Percentiles rank a stretch among this genome's conserved stretches.
Conservation (phyloP, 2,888 invertebrate species). For the Tiliacea aurago region DNA sequence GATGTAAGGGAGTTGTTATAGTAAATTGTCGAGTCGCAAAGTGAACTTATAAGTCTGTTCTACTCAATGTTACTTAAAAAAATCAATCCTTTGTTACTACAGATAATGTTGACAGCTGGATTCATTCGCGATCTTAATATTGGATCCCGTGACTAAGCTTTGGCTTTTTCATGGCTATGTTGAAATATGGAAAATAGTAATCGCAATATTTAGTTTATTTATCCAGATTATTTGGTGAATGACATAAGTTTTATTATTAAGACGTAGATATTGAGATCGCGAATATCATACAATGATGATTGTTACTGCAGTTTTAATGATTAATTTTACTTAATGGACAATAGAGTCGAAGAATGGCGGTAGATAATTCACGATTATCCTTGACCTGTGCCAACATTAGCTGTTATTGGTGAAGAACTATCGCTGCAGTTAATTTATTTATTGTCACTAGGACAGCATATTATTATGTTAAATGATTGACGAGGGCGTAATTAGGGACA, state of each 20-base stretch:
- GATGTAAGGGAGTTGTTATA: conserved; percentile 65
- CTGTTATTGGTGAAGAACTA: conserved; percentile 58
- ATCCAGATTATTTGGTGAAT: conserved; percentile 45
- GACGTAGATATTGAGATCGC: conserved; percentile 57
- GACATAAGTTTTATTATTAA: conserved; percentile 41
- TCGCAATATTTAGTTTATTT: conserved; percentile 56
- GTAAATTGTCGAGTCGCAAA: conserved; percentile 57
- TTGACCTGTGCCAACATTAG: conserved; percentile 61
- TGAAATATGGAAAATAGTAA: conserved; percentile 29
- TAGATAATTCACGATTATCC: conserved; percentile 33
- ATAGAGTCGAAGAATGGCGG: conserved; percentile 39
- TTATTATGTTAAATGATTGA: conserved; percentile 53
- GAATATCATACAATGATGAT: conserved; percentile 48
- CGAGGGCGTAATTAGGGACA: conserved; percentile 52
- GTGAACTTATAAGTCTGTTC: conserved; percentile 62
- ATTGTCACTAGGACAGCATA: conserved; percentile 56
- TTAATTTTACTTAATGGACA: conserved; percentile 43
- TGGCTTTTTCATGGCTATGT: conserved; percentile 43
- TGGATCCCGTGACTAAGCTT: conserved; percentile 13
- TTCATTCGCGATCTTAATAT: conserved; percentile 56
- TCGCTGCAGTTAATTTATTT: conserved; percentile 54
- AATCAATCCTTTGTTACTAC: conserved; percentile 48
- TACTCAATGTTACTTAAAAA: conserved; percentile 56
- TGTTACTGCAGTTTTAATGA: conserved; percentile 48
- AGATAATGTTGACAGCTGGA: conserved; percentile 47